phyloP scores from a whole-genome alignment of 2,113 vertebrate genomes.

The Columba janthina region DNA sequence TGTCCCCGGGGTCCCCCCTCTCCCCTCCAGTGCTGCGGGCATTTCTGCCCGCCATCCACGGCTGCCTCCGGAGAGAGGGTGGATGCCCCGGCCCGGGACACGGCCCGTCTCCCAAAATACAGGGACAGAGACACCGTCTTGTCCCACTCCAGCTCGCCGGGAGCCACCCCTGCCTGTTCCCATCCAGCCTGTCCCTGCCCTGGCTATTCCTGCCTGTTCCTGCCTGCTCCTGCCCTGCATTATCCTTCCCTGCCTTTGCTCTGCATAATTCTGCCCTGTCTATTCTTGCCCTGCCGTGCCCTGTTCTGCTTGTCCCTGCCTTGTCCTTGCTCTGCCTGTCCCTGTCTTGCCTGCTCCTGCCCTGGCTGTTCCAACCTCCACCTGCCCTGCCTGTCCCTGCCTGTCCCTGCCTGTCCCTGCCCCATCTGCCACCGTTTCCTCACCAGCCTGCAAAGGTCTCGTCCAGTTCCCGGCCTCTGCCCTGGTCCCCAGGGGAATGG shows the following conservation, averaged over 20 bases:
- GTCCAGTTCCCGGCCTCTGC: fast-evolving
- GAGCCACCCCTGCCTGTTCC: background rate
- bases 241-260: background rate
- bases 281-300: background rate
- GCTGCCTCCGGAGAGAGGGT: background rate
- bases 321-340: background rate
- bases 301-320: background rate
- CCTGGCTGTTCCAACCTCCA: no score
- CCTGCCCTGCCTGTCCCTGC: background rate
- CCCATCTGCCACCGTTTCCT: background rate
- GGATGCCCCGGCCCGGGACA: background rate
- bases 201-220: background rate
- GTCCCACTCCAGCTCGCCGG: fast-evolving
- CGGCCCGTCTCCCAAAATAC: background rate
- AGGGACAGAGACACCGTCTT: background rate
- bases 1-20: background rate
- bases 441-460: background rate
- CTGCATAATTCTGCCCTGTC: background rate
- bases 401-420: background rate
- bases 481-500: fast-evolving
- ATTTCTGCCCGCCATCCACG: no score
- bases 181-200: background rate
- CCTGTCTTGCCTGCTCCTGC: background rate
- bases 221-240: background rate
- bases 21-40: background rate